Conservation (phyloP, 2,888 invertebrate genomes). For the Tenthredo mesomela region DNA sequence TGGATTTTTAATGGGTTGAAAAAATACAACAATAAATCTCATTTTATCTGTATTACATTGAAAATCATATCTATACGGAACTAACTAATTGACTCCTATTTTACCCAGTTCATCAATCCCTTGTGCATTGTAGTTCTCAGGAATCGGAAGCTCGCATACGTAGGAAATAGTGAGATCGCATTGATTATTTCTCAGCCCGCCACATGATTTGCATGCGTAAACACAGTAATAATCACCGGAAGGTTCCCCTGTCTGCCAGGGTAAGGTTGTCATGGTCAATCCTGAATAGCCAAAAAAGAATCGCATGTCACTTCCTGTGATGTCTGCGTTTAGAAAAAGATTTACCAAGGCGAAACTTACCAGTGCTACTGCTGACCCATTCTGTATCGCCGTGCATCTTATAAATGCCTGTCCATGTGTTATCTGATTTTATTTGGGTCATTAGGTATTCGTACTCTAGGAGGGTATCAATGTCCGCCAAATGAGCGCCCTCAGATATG, state of each 20-base stretch:
- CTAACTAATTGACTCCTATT: background rate
- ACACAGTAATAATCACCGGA: no score
- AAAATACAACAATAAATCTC: background rate
- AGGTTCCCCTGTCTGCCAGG: no score
- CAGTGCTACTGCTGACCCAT: background rate
- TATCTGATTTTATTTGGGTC: background rate
- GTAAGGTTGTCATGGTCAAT: background rate
- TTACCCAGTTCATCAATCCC: background rate
- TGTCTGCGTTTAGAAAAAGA: background rate
- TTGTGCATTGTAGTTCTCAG: background rate
- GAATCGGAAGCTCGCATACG: conserved; percentile 13
- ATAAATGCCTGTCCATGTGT: background rate
- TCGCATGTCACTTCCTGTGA: background rate
- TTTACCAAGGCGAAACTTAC: background rate
- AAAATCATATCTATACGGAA: background rate
- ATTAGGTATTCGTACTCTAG: background rate
- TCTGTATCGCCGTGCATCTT: background rate
- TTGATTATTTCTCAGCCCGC: no score
- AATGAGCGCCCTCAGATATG: background rate
- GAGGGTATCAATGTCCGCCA: background rate
- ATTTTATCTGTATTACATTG: background rate
- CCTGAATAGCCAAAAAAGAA: background rate
- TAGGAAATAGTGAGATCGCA: no score
- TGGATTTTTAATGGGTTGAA: background rate
- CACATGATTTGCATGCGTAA: no score